Conservation (phyloP, 2,888 invertebrate genomes). For the Tridacna gigas region DNA sequence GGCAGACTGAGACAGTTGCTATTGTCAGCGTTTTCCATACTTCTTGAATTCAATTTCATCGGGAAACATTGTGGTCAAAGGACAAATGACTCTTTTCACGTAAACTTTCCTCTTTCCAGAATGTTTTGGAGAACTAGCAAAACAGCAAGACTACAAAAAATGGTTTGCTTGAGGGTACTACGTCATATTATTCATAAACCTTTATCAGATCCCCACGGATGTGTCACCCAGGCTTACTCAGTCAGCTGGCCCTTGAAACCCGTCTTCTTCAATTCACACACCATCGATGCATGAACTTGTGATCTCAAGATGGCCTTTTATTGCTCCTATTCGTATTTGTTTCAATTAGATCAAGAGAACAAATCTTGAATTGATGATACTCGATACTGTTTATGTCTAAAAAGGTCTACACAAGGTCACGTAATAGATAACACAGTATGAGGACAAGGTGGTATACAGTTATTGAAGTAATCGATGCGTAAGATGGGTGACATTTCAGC, state of each 20-base stretch:
- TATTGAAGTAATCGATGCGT: neutral
- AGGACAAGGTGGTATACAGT: conserved; percentile 1
- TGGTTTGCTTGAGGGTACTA: no score
- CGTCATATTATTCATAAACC: no score
- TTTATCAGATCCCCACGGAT: no score
- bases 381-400: conserved; percentile 16
- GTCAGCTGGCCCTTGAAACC: neutral
- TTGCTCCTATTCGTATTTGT: conserved; percentile 8
- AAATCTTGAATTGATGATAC: neutral
- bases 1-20: no score
- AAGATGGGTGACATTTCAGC: neutral
- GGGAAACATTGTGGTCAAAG: no score
- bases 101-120: no score
- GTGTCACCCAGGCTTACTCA: neutral
- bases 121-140: no score
- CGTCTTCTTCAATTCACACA: neutral
- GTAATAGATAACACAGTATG: conserved; percentile 7
- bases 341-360: conserved; percentile 3
- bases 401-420: conserved; percentile 14
- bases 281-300: conserved; percentile 11
- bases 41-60: no score
- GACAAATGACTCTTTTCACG: no score
- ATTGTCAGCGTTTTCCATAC: no score
- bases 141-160: no score
- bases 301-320: conserved; percentile 10